Evolutionary conservation across 1,140 invertebrate genomes (phyloP).

Genomic region (Achroia grisella): DNA sequence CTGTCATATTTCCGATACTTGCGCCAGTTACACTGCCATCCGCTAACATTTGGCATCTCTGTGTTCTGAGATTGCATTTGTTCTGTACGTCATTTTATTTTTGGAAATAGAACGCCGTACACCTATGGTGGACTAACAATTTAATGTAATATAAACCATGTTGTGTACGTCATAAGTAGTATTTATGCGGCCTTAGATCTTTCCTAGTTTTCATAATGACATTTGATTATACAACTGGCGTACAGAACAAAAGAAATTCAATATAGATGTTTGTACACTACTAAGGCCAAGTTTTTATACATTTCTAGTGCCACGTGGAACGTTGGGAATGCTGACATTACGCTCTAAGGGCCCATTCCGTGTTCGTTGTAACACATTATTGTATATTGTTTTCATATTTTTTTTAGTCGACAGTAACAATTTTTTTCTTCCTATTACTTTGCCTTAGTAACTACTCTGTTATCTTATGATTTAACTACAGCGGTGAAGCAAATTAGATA

Average conservation of each 20-base stretch:
- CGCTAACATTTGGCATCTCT: not conserved
- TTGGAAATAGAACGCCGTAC: not conserved
- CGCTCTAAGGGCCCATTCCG: conserved; percentile 57
- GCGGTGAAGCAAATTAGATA: conserved; percentile 68
- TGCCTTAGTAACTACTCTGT: conserved; percentile 60
- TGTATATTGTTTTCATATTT: conserved; percentile 56
- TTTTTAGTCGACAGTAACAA: conserved; percentile 48
- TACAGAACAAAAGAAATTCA: not conserved
- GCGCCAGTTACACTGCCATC: too few relatives aligned
- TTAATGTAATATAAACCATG: too few relatives aligned
- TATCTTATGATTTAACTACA: conserved; percentile 56
- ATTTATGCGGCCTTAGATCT: too few relatives aligned
- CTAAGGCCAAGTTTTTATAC: conserved; percentile 11
- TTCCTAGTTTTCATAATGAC: not conserved
- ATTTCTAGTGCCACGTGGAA: conserved; percentile 36
- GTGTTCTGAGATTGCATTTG: not conserved
- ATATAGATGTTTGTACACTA: too few relatives aligned
- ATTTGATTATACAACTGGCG: not conserved
- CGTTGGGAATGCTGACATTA: conserved; percentile 53
- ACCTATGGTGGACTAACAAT: too few relatives aligned
- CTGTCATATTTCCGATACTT: too few relatives aligned
- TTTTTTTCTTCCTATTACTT: conserved; percentile 57
- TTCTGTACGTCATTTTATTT: not conserved
- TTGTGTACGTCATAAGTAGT: too few relatives aligned
- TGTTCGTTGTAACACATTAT: conserved; percentile 48